Base-by-base conservation (phyloP, 2,888 invertebrate genomes). In the Cerceris rybyensis region DNA sequence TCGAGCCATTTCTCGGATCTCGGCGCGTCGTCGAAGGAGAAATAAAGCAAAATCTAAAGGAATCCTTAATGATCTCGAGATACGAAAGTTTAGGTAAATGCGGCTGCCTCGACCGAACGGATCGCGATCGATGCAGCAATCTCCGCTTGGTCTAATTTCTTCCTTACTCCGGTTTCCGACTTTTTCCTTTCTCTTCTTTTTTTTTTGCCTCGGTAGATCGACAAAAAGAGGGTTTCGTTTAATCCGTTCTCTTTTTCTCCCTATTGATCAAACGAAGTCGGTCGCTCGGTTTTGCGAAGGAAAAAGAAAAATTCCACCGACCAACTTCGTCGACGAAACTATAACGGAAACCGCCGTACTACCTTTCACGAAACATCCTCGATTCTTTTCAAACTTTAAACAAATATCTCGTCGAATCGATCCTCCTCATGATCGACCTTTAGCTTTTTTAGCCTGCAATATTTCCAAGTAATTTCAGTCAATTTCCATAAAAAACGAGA, bases 191-290 rank as follows among this genome's bases (percentile, higher is more conserved):
- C 59, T 46, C 42, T 16, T 75, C 55, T 71, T 65, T 75, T 54
- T 14, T 16, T 50, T 50, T 13, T 7, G 7, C 9, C 2, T n/a
- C 7, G 49, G 8, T n/a, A 42, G 43, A 6, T 41, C 63, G 58
- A 57, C 57, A 61, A 74, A 70, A 67, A 66, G 41, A 58, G 41
- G 49, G 39, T 63, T 46, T 54, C 69, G 61, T 70, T 74, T 78
- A 78, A 75, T 77, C 70, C 17, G 61, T 43, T 42, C 43, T 39
- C 16, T 70, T 43, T 46, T 55, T 16, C 46, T 41, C 14, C 60
- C 6, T 14, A 58, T 75, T 66, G 66, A 60, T 71, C 66, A 52
- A 67, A 66, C 39, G 42, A 28, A 50, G 17, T 58, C 28, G 57
- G 60, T 60, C 28, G 41, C 17, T 52, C 42, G 17, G 28, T 4